Conservation (phyloP, 2,888 invertebrate species). For the Halocaridina rubra region DNA sequence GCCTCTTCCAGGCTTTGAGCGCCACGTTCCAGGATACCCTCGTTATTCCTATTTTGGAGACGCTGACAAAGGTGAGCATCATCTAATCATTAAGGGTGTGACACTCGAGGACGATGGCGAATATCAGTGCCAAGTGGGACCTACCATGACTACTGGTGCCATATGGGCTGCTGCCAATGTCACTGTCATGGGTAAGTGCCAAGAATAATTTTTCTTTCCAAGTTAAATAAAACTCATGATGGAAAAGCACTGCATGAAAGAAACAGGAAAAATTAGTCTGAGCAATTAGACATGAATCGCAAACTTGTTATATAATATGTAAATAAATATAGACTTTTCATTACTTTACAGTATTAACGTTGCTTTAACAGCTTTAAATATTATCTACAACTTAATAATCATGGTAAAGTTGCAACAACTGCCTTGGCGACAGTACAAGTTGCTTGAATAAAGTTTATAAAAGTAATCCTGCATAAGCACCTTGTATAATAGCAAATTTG, state of each 20-base stretch:
- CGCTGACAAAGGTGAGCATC: slow-evolving; percentile 23
- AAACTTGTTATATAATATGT: no score
- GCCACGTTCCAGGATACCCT: slow-evolving; percentile 38
- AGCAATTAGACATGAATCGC: no score
- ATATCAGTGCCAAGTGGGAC: slow-evolving; percentile 48
- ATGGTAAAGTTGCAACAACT: no score
- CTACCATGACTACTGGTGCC: slow-evolving; percentile 14
- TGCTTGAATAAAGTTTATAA: no score
- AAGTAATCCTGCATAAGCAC: no score
- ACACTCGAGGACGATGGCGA: slow-evolving; percentile 40
- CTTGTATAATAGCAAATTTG: no score
- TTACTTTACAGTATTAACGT: no score
- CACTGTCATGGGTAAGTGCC: slow-evolving; percentile 31
- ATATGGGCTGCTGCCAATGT: slow-evolving; percentile 44
- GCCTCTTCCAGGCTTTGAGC: slow-evolving; percentile 22
- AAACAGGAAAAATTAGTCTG: background rate
- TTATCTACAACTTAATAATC: no score
- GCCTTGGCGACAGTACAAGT: no score
- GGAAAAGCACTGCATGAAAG: background rate
- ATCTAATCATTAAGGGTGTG: slow-evolving; percentile 40
- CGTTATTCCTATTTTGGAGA: slow-evolving; percentile 39
- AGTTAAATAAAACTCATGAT: background rate
- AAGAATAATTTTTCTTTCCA: background rate
- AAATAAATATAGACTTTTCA: no score
- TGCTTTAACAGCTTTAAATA: no score